Conservation (phyloP, 2,113 vertebrate genomes). For the Choloepus hoffmanni region DNA sequence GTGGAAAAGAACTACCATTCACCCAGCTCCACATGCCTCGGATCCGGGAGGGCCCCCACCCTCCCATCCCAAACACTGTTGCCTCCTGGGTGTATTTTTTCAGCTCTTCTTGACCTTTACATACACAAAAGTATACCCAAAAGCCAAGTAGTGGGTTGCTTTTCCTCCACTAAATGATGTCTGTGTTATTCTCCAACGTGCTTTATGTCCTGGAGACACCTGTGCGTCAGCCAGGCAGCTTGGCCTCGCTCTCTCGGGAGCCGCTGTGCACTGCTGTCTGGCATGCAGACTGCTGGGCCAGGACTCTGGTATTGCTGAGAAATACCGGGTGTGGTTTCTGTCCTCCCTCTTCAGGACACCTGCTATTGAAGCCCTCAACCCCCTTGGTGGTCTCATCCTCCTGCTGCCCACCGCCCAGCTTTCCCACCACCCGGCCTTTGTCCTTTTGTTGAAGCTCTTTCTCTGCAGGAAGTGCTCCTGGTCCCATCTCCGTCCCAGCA, state of each 20-base stretch:
- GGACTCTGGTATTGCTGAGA: no score
- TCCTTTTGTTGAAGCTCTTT: not conserved
- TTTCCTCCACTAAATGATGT: not conserved
- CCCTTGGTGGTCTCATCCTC: not conserved
- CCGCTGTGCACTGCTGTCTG: rapidly evolving
- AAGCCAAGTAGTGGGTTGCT: not conserved
- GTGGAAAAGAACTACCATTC: not conserved
- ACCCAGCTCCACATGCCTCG: not conserved
- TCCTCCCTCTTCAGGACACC: not conserved
- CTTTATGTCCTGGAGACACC: not conserved
- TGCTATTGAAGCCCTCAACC: rapidly evolving
- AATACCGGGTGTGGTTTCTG: not conserved
- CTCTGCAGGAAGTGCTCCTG: not conserved
- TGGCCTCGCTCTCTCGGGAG: not conserved
- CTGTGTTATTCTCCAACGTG: not conserved
- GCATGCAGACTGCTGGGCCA: no score
- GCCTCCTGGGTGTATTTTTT: not conserved
- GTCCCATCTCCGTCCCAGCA: not conserved
- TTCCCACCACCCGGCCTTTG: not conserved
- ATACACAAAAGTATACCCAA: rapidly evolving
- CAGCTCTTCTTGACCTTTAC: not conserved
- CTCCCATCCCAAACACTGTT: not conserved
- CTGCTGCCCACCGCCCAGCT: rapidly evolving
- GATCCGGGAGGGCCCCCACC: not conserved
- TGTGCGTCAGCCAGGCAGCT: not conserved